A percentile compares a stretch with the other conserved stretches of the same genome.
phyloP scores from a whole-genome alignment of 2,113 vertebrate genomes.

The Ctenodactylus gundi region DNA sequence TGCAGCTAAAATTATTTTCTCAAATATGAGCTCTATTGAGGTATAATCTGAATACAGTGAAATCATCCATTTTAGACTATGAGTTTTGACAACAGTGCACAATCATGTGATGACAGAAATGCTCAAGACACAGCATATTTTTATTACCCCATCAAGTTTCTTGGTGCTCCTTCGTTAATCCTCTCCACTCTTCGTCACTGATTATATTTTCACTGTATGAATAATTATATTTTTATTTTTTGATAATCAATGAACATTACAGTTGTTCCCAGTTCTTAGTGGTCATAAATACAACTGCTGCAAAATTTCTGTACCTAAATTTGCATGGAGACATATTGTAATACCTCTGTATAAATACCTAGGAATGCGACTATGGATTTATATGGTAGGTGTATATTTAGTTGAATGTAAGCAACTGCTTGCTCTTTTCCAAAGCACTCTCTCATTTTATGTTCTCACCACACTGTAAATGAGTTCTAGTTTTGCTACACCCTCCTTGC shows the following conservation, averaged over 20 bases:
- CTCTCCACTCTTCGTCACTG: not conserved
- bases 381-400: not conserved
- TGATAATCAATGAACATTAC: not conserved
- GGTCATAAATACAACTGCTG: not conserved
- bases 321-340: not conserved
- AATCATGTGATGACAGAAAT: not conserved
- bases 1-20: not conserved
- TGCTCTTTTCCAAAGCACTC: not conserved
- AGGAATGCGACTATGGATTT: not conserved
- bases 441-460: not conserved
- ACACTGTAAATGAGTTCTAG: not conserved
- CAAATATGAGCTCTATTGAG: not conserved
- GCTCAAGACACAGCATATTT: not conserved
- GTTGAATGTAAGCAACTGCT: not conserved
- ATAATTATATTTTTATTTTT: not conserved
- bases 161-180: not conserved
- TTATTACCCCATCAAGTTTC: not conserved
- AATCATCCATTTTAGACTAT: not conserved
- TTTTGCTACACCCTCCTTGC: not conserved
- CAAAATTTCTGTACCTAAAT: not conserved
- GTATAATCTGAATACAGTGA: not conserved
- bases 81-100: not conserved
- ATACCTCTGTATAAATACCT: not conserved
- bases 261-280: not conserved
- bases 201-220: not conserved